Conservation (phyloP, 2,113 vertebrate species). For the Nothoprocta perdicaria region DNA sequence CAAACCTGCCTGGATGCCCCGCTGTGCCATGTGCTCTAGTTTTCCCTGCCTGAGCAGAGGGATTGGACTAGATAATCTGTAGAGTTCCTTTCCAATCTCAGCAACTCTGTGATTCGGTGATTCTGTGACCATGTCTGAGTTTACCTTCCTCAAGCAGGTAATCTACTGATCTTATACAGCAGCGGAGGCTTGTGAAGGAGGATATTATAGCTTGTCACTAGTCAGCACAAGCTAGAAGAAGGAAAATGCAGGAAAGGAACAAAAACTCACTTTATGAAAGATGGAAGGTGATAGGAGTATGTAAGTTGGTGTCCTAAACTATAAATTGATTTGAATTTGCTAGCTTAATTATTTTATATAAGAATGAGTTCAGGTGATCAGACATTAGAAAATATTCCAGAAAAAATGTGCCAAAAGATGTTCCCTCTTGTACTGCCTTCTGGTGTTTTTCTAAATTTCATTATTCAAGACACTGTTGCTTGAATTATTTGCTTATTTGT, state of each 20-base stretch:
- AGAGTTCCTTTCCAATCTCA: too few species aligned
- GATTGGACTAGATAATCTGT: too few species aligned
- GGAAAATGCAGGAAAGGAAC: not conserved
- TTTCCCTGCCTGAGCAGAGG: too few species aligned
- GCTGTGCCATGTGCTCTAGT: too few species aligned
- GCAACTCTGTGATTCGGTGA: too few species aligned
- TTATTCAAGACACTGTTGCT: not conserved
- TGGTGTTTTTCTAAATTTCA: not conserved
- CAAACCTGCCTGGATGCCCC: too few species aligned
- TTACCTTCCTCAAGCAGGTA: not conserved
- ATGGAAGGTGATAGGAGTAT: not conserved
- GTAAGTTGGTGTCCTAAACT: not conserved
- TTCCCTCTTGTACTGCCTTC: fast-evolving
- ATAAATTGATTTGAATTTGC: not conserved
- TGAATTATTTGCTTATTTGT: not conserved
- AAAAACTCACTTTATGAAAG: fast-evolving
- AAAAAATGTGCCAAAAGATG: not conserved
- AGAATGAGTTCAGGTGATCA: not conserved
- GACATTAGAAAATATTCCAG: not conserved
- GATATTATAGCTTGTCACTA: not conserved
- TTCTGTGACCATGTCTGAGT: not conserved
- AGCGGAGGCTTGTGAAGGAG: not conserved
- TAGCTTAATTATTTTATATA: not conserved
- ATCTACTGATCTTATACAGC: not conserved
- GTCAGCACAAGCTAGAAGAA: not conserved